Evolutionary conservation across 2,888 invertebrate species (phyloP).

Genomic region (Scelioninae gen. 1): DNA sequence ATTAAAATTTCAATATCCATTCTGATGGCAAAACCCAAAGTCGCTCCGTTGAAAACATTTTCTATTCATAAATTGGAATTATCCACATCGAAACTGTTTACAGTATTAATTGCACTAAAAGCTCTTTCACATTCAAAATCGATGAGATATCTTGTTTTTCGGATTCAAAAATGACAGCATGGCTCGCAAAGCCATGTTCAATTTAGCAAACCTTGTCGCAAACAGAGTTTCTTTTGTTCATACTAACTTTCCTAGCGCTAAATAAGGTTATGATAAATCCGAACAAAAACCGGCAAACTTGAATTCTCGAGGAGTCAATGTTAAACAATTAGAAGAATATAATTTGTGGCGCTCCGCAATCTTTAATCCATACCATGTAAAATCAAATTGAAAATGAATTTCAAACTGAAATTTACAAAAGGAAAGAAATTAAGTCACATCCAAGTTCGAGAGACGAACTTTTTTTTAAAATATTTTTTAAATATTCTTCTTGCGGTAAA

Average conservation of each 20-base stretch:
- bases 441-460: too few relatives aligned
- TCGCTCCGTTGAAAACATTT: background rate
- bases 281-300: too few relatives aligned
- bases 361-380: background rate
- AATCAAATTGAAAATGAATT: background rate
- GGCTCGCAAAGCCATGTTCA: background rate
- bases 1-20: too few relatives aligned
- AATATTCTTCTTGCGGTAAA: too few relatives aligned
- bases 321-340: background rate
- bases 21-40: background rate
- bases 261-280: constrained; percentile 14
- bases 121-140: background rate
- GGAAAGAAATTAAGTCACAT: too few relatives aligned
- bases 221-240: constrained; percentile 10
- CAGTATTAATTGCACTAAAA: background rate
- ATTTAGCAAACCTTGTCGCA: background rate
- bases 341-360: constrained; percentile 17
- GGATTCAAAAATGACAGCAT: background rate
- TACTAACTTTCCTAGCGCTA: background rate
- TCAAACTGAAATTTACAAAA: too few relatives aligned
- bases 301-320: constrained; percentile 10
- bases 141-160: constrained; percentile 4
- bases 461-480: too few relatives aligned
- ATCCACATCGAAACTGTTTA: background rate
- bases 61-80: background rate